phyloP scores from a whole-genome alignment of 2,888 invertebrate genomes.

The Vannuccia rotundouncinata region DNA sequence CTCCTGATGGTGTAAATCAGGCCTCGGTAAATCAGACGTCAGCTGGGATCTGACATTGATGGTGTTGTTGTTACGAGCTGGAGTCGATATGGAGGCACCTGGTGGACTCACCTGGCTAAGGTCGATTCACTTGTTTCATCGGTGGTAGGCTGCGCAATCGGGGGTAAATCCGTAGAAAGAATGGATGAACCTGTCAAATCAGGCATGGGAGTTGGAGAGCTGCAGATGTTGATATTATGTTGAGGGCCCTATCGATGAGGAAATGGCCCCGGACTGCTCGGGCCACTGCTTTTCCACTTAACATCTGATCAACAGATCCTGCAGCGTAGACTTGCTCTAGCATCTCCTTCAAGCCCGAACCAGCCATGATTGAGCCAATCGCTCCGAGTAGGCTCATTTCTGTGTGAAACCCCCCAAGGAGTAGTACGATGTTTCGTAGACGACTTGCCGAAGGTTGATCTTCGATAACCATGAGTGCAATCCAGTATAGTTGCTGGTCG shows the following conservation, averaged over 20 bases:
- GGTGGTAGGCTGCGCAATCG: not conserved
- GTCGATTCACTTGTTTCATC: not conserved
- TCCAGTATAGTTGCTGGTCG: slow-evolving; percentile 37
- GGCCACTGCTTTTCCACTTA: not conserved
- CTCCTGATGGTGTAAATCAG: not conserved
- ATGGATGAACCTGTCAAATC: not conserved
- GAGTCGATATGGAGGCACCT: not conserved
- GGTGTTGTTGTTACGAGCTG: not conserved
- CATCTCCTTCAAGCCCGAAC: slow-evolving; percentile 15
- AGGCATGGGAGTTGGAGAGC: not conserved
- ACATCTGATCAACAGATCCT: slow-evolving; percentile 6
- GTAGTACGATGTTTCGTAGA: slow-evolving; percentile 7
- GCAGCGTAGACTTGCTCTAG: slow-evolving; percentile 1
- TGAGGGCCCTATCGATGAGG: not conserved
- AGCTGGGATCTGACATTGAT: not conserved
- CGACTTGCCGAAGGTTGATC: slow-evolving; percentile 3
- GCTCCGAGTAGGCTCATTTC: slow-evolving; percentile 18
- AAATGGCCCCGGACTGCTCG: slow-evolving; percentile 19
- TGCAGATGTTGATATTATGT: not conserved
- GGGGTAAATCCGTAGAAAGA: not conserved
- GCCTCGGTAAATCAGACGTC: not conserved
- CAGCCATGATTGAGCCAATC: slow-evolving; percentile 19
- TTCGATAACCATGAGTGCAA: slow-evolving; percentile 25
- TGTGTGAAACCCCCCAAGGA: slow-evolving; percentile 19
- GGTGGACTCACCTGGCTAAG: not conserved